phyloP scores from a whole-genome alignment of 2,888 invertebrate species.

The Eulithis testata region DNA sequence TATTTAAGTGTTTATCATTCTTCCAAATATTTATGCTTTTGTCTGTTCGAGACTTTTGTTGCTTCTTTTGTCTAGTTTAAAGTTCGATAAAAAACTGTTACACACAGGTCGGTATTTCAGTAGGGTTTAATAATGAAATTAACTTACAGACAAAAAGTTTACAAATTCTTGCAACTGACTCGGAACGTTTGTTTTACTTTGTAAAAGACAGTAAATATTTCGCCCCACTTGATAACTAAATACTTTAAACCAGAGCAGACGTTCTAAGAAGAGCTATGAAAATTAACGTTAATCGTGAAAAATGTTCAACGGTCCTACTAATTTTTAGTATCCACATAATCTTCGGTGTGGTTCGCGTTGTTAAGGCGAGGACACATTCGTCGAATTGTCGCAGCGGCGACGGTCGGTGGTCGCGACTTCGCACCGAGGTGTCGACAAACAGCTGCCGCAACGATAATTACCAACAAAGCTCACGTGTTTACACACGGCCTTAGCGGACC shows the following conservation, averaged over 20 bases:
- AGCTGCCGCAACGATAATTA: conserved; percentile 79
- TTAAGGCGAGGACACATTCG: conserved; percentile 64
- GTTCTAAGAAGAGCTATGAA: conserved; percentile 44
- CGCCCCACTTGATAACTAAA: conserved; percentile 18
- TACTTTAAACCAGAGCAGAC: conserved; percentile 31
- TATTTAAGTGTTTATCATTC: too few relatives aligned
- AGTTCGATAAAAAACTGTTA: too few relatives aligned
- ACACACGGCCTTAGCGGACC: conserved; percentile 63
- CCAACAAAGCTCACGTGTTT: conserved; percentile 77
- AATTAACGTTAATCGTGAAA: conserved; percentile 59
- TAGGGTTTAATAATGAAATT: too few relatives aligned
- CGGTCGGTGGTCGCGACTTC: conserved; percentile 82
- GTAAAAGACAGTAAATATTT: conserved; percentile 4
- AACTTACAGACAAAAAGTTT: too few relatives aligned
- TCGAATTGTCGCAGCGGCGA: conserved; percentile 71
- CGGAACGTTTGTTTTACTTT: too few relatives aligned
- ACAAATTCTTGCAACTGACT: too few relatives aligned
- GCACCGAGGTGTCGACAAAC: conserved; percentile 78
- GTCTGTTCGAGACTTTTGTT: too few relatives aligned
- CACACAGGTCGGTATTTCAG: too few relatives aligned
- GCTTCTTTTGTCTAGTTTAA: too few relatives aligned
- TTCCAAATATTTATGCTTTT: too few relatives aligned
- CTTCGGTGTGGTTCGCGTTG: conserved; percentile 45
- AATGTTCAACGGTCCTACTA: conserved; percentile 60
- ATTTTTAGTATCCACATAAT: conserved; percentile 57